phyloP scores from a whole-genome alignment of 2,113 vertebrate genomes.

The Electrona antarctica region DNA sequence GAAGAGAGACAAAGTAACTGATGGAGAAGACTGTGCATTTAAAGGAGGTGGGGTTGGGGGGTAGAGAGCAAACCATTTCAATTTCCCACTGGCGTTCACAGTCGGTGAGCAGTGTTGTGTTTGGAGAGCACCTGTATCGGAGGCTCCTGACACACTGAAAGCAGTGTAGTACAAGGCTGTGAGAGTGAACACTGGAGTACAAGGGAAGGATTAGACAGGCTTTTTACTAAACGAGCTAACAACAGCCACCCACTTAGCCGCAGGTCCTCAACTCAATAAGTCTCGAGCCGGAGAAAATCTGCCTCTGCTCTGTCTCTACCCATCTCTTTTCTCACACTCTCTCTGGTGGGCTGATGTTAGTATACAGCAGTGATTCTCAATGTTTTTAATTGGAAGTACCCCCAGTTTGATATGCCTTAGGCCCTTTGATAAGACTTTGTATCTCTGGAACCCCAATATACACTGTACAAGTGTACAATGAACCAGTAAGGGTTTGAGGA shows the following conservation, averaged over 20 bases:
- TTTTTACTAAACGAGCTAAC: conserved; percentile 53
- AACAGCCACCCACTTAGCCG: conserved; percentile 46
- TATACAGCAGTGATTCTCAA: too few relatives aligned
- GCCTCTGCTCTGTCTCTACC: conserved; percentile 13
- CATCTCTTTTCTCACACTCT: neutral
- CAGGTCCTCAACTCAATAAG: conserved; percentile 43
- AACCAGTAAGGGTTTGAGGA: too few relatives aligned
- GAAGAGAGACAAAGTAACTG: neutral
- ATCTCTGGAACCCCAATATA: too few relatives aligned
- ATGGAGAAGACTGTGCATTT: too few relatives aligned
- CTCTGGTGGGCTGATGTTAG: neutral
- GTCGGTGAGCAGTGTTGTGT: conserved; percentile 14
- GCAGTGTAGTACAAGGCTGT: conserved; percentile 50
- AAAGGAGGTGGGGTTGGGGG: too few relatives aligned
- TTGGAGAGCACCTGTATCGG: conserved; percentile 42
- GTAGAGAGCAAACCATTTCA: conserved; percentile 16
- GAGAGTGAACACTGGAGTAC: conserved; percentile 45
- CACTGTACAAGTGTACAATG: too few relatives aligned
- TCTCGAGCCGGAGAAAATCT: neutral
- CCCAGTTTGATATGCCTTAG: too few relatives aligned
- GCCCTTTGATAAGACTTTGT: too few relatives aligned
- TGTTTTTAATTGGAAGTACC: too few relatives aligned
- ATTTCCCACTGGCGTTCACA: conserved; percentile 26
- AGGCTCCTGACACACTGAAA: conserved; percentile 42
- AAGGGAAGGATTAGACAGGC: conserved; percentile 50